Base-by-base conservation (phyloP, 2,113 vertebrate species). In the Mohoua ochrocephala region DNA sequence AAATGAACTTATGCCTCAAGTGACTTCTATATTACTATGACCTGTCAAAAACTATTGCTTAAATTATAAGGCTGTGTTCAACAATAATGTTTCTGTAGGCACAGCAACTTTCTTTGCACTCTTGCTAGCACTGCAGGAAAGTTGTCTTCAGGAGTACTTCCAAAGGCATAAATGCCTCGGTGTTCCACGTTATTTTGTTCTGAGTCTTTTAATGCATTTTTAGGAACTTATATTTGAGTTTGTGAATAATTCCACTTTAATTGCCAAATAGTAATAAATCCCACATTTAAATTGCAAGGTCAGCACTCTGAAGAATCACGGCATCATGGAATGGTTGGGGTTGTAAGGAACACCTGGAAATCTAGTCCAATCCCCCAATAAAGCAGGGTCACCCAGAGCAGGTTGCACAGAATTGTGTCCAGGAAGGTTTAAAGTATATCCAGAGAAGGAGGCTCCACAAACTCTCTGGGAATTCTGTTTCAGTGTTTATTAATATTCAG, bases 1-100 rank as follows among this genome's bases (percentile, higher is more conserved):
- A 96, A 95, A 95, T 77, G 53, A 87, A 95, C 52, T 78, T 78
- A 42, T 75, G 77, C 70, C 45, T 96, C 70, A 87, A 84, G 81
- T 94, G 74, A 90, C 74, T 83, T 82, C 44, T 49, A 26, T 67
- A 87, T 94, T 92, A 84, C 73, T 64, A 64, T 82, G 73, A 30
- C 53, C 81, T 87, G 87, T 82, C 89, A 97, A 77, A 95, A 95
- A 84, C 65, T 78, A 71, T 92, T 80, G 59, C 67, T 77, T 91
- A 41, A 86, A 77, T 20, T 78, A 37, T 50, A 77, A 63, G 45
- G 7, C 33, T 81, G 33, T 77, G 52, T 87, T 91, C 73, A 89
- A 84, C 76, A 52, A 45, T 53, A 91, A 56, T 47, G 33, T 92
- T 92, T 95, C 71, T 85, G 42, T 89, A 88, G 41, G 74, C 71